These are phyloP conservation scores for Ochlodes sylvanus DNA, from an alignment of 2,888 invertebrate species.

Conservation along the genomic window DNA sequence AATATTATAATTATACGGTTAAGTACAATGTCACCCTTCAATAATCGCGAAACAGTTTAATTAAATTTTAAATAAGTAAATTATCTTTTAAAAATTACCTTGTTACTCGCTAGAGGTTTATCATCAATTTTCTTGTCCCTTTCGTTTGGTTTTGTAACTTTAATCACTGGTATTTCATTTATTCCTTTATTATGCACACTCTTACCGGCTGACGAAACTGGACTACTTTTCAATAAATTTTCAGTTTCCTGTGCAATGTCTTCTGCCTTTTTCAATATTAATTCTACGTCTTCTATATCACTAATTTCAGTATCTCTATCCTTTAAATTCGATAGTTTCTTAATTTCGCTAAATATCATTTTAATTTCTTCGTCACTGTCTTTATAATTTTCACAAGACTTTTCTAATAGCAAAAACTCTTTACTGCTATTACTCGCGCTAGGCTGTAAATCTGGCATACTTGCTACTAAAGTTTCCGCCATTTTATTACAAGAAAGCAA, in stretches of 20 bases:
- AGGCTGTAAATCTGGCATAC: constrained; percentile 55
- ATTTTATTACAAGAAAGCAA: constrained; percentile 11
- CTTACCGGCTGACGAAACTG: constrained; percentile 52
- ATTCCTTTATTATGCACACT: constrained; percentile 44
- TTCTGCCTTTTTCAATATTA: constrained; percentile 77
- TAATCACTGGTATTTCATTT: constrained; percentile 67
- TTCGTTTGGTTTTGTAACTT: constrained; percentile 67
- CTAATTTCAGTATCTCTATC: constrained; percentile 58
- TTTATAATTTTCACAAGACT: constrained; percentile 70
- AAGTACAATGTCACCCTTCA: too few relatives aligned
- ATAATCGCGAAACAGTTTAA: too few relatives aligned
- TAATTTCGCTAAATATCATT: constrained; percentile 89
- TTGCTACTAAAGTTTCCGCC: constrained; percentile 55
- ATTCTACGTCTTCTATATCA: constrained; percentile 72
- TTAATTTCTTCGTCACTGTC: constrained; percentile 87
- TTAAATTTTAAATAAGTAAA: too few relatives aligned
- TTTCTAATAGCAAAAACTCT: constrained; percentile 75
- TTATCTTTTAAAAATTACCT: constrained; percentile 53
- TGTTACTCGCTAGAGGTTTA: constrained; percentile 43
- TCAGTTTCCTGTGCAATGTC: constrained; percentile 72
- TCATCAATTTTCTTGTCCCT: constrained; percentile 49
- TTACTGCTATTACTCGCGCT: constrained; percentile 72
- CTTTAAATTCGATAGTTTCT: constrained; percentile 76
- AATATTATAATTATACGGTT: background rate
- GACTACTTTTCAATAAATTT: constrained; percentile 68